Evolutionary conservation across 2,888 invertebrate species (phyloP).

Genomic region (Tortricodes alternella): DNA sequence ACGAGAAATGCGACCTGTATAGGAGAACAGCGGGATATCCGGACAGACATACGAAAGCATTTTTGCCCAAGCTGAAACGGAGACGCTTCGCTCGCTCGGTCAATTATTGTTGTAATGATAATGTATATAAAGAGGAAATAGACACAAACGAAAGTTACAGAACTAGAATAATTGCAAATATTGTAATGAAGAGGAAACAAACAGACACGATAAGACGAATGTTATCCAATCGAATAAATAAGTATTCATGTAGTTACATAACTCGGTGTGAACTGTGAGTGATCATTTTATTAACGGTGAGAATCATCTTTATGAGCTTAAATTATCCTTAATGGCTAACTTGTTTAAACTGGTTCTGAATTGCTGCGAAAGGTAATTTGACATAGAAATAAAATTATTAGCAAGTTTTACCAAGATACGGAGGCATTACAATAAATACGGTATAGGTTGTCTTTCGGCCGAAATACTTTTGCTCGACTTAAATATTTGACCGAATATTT

Average conservation of each 20-base stretch:
- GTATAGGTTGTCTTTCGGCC: too few relatives aligned
- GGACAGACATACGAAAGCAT: too few relatives aligned
- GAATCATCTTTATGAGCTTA: neutral
- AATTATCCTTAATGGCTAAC: neutral
- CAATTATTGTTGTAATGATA: neutral
- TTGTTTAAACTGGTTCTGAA: neutral
- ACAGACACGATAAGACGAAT: neutral
- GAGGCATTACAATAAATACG: too few relatives aligned
- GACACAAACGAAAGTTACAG: neutral
- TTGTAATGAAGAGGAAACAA: neutral
- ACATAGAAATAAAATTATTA: too few relatives aligned
- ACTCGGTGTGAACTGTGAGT: neutral
- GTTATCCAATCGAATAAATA: neutral
- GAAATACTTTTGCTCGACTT: too few relatives aligned
- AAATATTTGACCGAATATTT: too few relatives aligned
- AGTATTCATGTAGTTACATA: neutral
- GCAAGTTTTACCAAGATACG: too few relatives aligned
- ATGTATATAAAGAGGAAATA: neutral
- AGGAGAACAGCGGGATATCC: too few relatives aligned
- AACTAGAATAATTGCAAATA: conserved; percentile 1
- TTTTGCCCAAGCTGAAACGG: too few relatives aligned
- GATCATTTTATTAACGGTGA: neutral
- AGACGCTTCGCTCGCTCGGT: too few relatives aligned
- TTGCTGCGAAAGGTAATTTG: too few relatives aligned
- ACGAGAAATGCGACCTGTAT: too few relatives aligned